Base-by-base conservation (phyloP, 2,888 invertebrate genomes). In the Barypeithes pellucidus region DNA sequence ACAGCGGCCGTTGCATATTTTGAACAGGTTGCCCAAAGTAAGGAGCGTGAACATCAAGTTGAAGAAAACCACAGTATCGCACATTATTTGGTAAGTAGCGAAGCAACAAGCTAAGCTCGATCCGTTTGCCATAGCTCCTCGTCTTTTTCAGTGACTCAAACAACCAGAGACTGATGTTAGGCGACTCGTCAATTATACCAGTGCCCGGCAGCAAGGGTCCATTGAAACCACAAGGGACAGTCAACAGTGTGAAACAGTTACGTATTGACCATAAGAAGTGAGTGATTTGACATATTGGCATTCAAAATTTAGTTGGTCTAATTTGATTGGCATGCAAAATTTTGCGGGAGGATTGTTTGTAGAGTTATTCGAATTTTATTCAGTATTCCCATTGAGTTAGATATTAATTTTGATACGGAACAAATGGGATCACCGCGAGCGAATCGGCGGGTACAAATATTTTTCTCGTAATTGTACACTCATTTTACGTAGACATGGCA, bases 101-200 rank as follows among this genome's bases (percentile, higher is more conserved):
- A 54, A n/a, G n/a, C n/a, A n/a, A n/a, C n/a, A n/a, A n/a, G n/a
- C n/a, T n/a, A n/a, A n/a, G n/a, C n/a, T n/a, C n/a, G n/a, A n/a
- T n/a, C n/a, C n/a, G n/a, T n/a, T n/a, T n/a, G n/a, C n/a, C n/a
- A n/a, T n/a, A n/a, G n/a, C n/a, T n/a, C n/a, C n/a, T 69, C 18
- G 4, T 47, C 20, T 14, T 43, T 57, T 9, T 61, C 68, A 95
- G 95, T 80, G 98, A 98, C 84, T 97, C 97, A 0, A 97, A 97
- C 84, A 97, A 97, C 85, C 98, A 98, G 84, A 90, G 98, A 39
- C 87, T 97, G 73, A 91, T 96, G 86, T 88, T 97, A 61, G 97
- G 97, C 3, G 98, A 98, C 84, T 97, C 97, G 0, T 96, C 96
- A 0, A 95, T 97, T 90, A 90, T 97, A 80, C 95, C 95, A 1